Percentiles rank a stretch among this genome's conserved stretches.
Conservation (phyloP, 2,888 invertebrate species). For the Acanthosoma haemorrhoidale region DNA sequence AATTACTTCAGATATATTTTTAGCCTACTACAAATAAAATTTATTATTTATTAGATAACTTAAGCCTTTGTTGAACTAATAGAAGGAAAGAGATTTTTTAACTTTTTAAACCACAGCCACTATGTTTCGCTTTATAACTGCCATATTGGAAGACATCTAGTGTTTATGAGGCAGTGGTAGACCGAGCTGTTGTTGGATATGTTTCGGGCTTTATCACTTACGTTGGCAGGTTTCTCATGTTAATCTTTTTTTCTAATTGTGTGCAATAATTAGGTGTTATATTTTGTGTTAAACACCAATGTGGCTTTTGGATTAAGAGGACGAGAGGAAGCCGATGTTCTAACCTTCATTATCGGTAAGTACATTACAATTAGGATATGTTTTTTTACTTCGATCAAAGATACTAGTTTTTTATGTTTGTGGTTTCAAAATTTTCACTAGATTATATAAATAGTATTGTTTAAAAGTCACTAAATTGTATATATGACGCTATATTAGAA, state of each 20-base stretch:
- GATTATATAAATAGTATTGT: no score
- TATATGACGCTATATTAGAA: no score
- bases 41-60: no score
- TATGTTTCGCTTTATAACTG: background rate
- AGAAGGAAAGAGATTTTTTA: background rate
- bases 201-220: slow-evolving; percentile 20
- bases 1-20: no score
- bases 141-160: slow-evolving; percentile 25
- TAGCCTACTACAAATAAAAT: no score
- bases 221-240: slow-evolving; percentile 2
- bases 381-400: background rate
- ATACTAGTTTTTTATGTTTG: background rate
- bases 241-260: background rate
- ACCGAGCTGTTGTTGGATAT: slow-evolving; percentile 8
- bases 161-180: slow-evolving; percentile 29
- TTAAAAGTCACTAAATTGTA: no score
- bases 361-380: background rate
- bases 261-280: slow-evolving; percentile 1
- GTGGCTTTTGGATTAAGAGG: slow-evolving; percentile 21
- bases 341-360: slow-evolving; percentile 16
- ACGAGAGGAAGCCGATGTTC: background rate
- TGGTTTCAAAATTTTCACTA: no score
- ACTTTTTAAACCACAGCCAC: background rate
- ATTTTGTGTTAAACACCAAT: slow-evolving; percentile 16
- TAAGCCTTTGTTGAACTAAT: background rate